Evolutionary conservation across 2,888 invertebrate genomes (phyloP), one percentile per base, ranked within the genome.

Genomic region (Phaonia tiefii): DNA sequence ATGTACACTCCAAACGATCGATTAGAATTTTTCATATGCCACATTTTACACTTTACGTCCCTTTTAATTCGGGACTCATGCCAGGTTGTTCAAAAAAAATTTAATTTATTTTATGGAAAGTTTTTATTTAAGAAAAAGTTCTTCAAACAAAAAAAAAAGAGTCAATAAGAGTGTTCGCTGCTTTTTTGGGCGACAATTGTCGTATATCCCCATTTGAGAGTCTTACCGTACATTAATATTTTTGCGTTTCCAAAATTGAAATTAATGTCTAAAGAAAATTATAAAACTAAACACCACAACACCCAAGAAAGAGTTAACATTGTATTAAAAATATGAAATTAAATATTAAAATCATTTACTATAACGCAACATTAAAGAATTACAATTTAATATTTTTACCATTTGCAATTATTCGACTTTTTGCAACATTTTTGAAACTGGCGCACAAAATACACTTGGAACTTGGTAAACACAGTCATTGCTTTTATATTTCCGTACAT

Each of bases 81-180:
- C 44, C 8, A 31, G 15, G n/a, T 15, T 13, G n/a, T 56, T 51
- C 63, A 60, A 51, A 11, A 20, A 15, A 17, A 39, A 39, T 63
- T 37, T 22, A 25, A 63, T 31, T 8, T 11, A 10, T 1, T 22
- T 51, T 51, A 22, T n/a, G n/a, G 51, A 51, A 51, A 7, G 20
- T 7, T 3, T 31, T 31, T 31, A 31, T 31, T 31, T 31, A 31
- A 31, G 42, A 46, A 56, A 71, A 78, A 75, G 81, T 81, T 81
- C 81, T 80, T 83, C 8, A 31, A n/a, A n/a, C n/a, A n/a, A n/a
- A n/a, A n/a, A n/a, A n/a, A n/a, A 80, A 84, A 86, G 86, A 86
- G 86, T 85, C 80, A 87, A 87, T 84, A 85, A 87, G 88, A 89
- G 88, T 89, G 88, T 89, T 88, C 88, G 88, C 71, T 75, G 75